Evolutionary conservation across 2,797 vertebrate genomes (phyloP).

Genomic region (Micrastur ruficollis): DNA sequence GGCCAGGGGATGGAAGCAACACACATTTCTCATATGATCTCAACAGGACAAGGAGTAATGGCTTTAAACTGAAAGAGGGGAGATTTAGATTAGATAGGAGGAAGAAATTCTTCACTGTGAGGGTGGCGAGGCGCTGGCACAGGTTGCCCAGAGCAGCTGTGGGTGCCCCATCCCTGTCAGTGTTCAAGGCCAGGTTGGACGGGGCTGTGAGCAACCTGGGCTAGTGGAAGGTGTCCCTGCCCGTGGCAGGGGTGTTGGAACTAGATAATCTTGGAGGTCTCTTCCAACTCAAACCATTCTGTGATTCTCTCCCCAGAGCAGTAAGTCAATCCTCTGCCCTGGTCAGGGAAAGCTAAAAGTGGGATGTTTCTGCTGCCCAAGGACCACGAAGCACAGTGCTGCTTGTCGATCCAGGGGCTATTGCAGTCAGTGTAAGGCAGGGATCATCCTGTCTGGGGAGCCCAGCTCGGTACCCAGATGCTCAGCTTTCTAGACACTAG

Average conservation of each 20-base stretch:
- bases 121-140: fast-evolving
- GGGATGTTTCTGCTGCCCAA: background rate
- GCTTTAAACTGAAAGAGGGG: background rate
- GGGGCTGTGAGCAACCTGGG: background rate
- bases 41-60: background rate
- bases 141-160: background rate
- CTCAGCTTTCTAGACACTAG: background rate
- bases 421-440: fast-evolving
- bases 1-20: background rate
- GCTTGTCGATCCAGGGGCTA: fast-evolving
- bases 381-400: background rate
- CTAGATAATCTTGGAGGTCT: background rate
- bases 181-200: fast-evolving
- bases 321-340: background rate
- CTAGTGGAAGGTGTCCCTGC: background rate
- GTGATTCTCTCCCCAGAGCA: background rate
- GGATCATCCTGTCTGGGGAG: background rate
- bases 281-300: background rate
- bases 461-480: fast-evolving
- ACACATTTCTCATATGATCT: background rate
- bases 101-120: background rate
- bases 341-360: background rate
- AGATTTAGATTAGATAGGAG: background rate
- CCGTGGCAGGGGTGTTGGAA: fast-evolving
- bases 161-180: background rate